phyloP scores from a whole-genome alignment of 2,888 invertebrate genomes.

The Dione juno region DNA sequence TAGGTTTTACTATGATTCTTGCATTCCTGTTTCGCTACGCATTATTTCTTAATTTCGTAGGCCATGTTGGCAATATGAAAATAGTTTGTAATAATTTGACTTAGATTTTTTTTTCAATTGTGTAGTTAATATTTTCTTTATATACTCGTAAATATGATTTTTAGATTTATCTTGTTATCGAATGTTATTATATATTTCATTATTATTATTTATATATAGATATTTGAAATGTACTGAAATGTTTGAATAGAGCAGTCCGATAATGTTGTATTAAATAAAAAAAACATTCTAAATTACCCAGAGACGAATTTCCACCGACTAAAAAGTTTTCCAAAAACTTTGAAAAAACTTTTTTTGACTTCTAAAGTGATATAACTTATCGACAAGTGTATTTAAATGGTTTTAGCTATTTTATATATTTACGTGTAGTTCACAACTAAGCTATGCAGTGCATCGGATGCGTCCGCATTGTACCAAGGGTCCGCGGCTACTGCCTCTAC shows the following conservation, averaged over 20 bases:
- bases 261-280: neutral
- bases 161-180: neutral
- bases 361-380: slow-evolving; percentile 40
- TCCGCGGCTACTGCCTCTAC: slow-evolving; percentile 74
- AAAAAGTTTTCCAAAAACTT: slow-evolving; percentile 49
- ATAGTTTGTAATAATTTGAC: neutral
- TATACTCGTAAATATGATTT: neutral
- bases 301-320: slow-evolving; percentile 57
- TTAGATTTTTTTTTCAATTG: neutral
- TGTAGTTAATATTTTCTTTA: neutral
- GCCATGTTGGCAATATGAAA: too few species aligned
- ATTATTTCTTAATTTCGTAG: neutral
- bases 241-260: neutral
- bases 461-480: slow-evolving; percentile 68
- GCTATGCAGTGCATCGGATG: slow-evolving; percentile 62
- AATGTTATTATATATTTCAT: neutral
- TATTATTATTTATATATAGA: neutral
- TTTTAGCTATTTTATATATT: slow-evolving; percentile 27
- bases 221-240: neutral
- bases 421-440: slow-evolving; percentile 45
- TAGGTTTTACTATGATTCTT: slow-evolving; percentile 10
- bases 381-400: slow-evolving; percentile 17
- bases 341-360: slow-evolving; percentile 51
- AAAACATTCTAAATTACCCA: slow-evolving; percentile 39
- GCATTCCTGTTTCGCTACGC: slow-evolving; percentile 4